Base-by-base conservation (phyloP, 1,140 invertebrate genomes). In the Pseudoatta argentina region DNA sequence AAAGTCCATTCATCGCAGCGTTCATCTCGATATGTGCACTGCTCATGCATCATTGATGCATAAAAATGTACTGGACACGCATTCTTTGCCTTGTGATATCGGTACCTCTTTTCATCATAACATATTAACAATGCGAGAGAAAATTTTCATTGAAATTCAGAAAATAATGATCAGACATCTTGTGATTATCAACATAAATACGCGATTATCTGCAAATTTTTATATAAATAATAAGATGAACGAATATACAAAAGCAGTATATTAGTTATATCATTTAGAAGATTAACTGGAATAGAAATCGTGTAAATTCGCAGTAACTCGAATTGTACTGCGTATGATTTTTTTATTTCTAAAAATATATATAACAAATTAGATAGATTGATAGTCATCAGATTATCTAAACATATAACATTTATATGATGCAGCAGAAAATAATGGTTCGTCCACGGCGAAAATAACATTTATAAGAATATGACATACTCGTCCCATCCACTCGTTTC, bases 1-100 rank as follows among this genome's bases (percentile, higher is more conserved):
- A 75, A 83, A 83, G 79, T 83, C 55, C 79, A 83, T 83, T 83
- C 69, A 83, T 83, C 69, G 69, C 69, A 10, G 53, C 39, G 53
- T 83, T 83, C 69, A 73, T 83, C 69, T 83, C 79, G 55, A 83
- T 83, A 83, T 82, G 39, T 27, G 55, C 39, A 34, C n/a, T 71
- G 69, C 71, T 75, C 69, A 61, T 83, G 79, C 79, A 73, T 82
- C 79, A 82, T 82, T 34, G 79, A 82, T 73, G 39, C 16, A 61
- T 73, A 83, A 83, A 83, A 83, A 83, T 83, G 39, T 57, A 73
- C 8, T 24, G 24, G 24, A 59, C 67, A 82, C 67, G 69, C 69
- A 73, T 82, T 82, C 69, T 63, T 34, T 48, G 12, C 67, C 48
- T 39, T 34, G 39, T 75, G 39, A 73, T 63, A 7, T 73, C 34